Evolutionary conservation across 2,888 invertebrate genomes (phyloP), one percentile per base, ranked within the genome.

Genomic region (Pachymerium ferrugineum): DNA sequence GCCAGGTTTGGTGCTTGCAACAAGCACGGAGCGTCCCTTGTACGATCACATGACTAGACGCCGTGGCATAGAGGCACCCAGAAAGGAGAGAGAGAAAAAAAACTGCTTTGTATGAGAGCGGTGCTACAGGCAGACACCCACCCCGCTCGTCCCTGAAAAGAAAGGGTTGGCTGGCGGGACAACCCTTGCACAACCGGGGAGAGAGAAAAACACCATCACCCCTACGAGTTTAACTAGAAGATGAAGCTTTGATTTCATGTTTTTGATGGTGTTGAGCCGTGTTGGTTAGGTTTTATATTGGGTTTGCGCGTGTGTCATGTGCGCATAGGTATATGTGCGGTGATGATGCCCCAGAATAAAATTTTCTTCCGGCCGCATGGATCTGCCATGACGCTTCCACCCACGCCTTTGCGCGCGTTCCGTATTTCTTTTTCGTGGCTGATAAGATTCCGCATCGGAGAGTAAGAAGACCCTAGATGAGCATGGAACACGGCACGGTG

Each of bases 51-150:
- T 68, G 68, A 68, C 68, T 68, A 68, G 68, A 30, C 68, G 68
- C 68, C 29, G 68, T 68, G 19, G 68, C 68, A 54, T 54, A 54
- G 19, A 54, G 47, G 47, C 47, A 54, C 47, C 47, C 47, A 54
- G 47, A 54, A 54, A 54, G n/a, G n/a, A n/a, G n/a, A n/a, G n/a
- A n/a, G n/a, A 12, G 47, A 54, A 68, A 68, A 68, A 68, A 68
- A 68, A 68, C 68, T 68, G 68, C 68, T 68, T 68, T 68, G 68
- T 68, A 68, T 68, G 68, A 68, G 68, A 31, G 68, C 29, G 31
- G 68, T 54, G 68, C 68, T 30, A 31, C 68, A 68, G 19, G 31
- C 68, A 68, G 68, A 29, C 68, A 54, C 47, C 47, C 47, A 54
- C 47, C 47, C 47, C 47, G 47, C 47, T 54, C 47, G 47, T 54